Percentiles rank a stretch among this genome's conserved stretches.
These are phyloP conservation scores for Tursiops truncatus DNA, from an alignment of 2,113 vertebrate species.

Conservation along the genomic window DNA sequence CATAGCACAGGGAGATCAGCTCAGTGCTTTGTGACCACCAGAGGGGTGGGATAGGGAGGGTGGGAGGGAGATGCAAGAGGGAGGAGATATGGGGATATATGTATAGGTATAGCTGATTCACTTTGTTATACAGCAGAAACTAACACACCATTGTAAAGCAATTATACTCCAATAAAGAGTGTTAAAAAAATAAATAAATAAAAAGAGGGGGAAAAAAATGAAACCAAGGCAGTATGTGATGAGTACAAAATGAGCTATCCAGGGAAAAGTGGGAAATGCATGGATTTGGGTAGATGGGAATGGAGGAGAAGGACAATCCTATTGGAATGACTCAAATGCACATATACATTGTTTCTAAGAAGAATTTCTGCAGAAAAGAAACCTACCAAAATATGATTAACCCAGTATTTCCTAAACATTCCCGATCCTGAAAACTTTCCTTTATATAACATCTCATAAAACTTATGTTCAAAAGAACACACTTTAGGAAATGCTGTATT, in stretches of 20 bases:
- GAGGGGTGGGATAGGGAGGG: no score
- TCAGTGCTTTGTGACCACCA: no score
- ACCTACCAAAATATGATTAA: not conserved
- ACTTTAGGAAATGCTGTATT: not conserved
- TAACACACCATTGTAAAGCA: no score
- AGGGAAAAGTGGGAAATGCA: not conserved
- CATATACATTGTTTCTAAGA: not conserved
- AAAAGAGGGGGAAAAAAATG: rapidly evolving
- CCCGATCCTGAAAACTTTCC: not conserved
- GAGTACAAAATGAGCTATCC: not conserved
- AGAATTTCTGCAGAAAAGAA: not conserved
- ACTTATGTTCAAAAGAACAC: not conserved
- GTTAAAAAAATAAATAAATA: no score
- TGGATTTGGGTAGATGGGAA: not conserved
- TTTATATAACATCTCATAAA: not conserved
- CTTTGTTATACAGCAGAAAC: no score
- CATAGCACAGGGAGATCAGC: no score
- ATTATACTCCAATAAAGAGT: no score
- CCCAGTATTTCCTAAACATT: not conserved
- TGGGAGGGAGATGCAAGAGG: no score
- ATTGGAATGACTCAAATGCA: not conserved
- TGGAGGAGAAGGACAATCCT: not conserved
- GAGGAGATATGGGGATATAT: no score
- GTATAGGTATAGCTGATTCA: no score
- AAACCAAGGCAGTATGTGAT: not conserved